Percentiles rank a stretch among this genome's conserved stretches.
Evolutionary conservation across 2,888 invertebrate species (phyloP).

Genomic region (Stenchaetothrips biformis): DNA sequence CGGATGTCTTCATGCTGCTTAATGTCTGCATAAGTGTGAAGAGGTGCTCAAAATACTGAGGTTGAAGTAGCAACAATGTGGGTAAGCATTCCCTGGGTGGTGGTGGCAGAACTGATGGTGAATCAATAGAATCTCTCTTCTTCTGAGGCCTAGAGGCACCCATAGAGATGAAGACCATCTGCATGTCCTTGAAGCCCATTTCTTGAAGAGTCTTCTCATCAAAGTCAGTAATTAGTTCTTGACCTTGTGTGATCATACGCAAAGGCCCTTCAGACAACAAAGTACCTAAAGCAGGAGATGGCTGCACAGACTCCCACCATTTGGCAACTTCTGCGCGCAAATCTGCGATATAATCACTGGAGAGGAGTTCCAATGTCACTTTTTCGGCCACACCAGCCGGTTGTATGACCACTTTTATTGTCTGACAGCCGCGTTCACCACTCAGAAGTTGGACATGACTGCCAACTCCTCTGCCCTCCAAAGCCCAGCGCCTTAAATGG

Average conservation of each 20-base stretch:
- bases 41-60: conserved; percentile 84
- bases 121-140: conserved; percentile 66
- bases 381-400: conserved; percentile 85
- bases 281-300: conserved; percentile 58
- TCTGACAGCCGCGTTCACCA: conserved; percentile 55
- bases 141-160: conserved; percentile 64
- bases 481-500: conserved; percentile 81
- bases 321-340: conserved; percentile 90
- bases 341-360: conserved; percentile 86
- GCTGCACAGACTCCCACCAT: conserved; percentile 74
- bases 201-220: conserved; percentile 87
- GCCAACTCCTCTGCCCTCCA: conserved; percentile 73
- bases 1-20: conserved; percentile 72
- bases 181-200: conserved; percentile 91
- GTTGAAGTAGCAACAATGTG: conserved; percentile 74
- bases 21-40: conserved; percentile 87
- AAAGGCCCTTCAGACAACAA: conserved; percentile 77
- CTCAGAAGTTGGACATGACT: conserved; percentile 64
- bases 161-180: conserved; percentile 86
- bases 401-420: conserved; percentile 75
- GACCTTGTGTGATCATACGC: conserved; percentile 88
- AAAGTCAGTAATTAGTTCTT: conserved; percentile 85
- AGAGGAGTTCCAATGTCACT: conserved; percentile 72
- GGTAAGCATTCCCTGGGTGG: conserved; percentile 82
- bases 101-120: conserved; percentile 80